These are phyloP conservation scores for Melanotus villosus DNA, from an alignment of 2,888 invertebrate genomes.

Conservation along the genomic window DNA sequence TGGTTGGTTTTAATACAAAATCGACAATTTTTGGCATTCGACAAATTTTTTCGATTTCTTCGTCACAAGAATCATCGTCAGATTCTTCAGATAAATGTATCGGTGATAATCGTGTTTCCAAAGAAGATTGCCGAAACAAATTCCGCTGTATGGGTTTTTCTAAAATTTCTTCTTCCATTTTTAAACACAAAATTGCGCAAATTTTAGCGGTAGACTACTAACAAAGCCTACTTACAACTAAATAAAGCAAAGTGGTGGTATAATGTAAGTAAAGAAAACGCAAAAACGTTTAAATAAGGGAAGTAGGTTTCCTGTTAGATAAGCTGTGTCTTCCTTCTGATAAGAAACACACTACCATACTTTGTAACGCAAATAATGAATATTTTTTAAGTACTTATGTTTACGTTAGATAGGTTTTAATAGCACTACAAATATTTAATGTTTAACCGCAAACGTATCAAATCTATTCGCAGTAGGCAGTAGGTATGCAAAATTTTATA, in stretches of 20 bases:
- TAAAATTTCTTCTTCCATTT: conserved; percentile 53
- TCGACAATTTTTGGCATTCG: conserved; percentile 49
- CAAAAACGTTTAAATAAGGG: conserved; percentile 15
- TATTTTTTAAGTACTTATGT: neutral
- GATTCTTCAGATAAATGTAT: conserved; percentile 53
- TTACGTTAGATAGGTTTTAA: neutral
- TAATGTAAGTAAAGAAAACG: neutral
- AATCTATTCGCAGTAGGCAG: no score
- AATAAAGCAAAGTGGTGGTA: neutral
- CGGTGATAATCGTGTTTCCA: conserved; percentile 59
- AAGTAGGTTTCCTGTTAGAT: conserved; percentile 34
- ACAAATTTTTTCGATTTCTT: conserved; percentile 40
- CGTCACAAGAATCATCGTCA: conserved; percentile 41
- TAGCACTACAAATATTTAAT: neutral
- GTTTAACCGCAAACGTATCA: no score
- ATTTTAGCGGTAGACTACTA: neutral
- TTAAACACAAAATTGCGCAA: neutral
- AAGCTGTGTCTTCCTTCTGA: conserved; percentile 1
- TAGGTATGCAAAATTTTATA: neutral
- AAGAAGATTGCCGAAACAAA: conserved; percentile 60
- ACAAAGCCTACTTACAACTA: neutral
- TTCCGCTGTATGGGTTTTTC: conserved; percentile 57
- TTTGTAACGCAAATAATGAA: conserved; percentile 8
- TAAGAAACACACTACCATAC: conserved; percentile 4
- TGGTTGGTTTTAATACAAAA: conserved; percentile 44